Base-by-base conservation (phyloP, 2,113 vertebrate genomes). In the Pomatorhinus ruficollis region DNA sequence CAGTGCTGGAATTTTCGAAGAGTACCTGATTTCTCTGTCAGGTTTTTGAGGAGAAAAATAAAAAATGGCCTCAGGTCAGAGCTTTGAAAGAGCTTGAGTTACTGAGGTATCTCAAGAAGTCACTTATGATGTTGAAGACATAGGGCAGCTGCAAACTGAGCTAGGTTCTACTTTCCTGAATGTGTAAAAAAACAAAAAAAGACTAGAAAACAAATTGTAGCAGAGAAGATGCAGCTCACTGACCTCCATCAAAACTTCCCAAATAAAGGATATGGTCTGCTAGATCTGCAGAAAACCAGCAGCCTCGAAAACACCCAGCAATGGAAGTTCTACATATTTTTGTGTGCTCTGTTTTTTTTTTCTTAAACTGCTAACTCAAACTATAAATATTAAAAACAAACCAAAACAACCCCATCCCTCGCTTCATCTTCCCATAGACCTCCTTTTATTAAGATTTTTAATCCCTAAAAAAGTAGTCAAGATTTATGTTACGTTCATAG, bases 41-140 rank as follows among this genome's bases (percentile, higher is more conserved):
- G 52, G 52, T 40, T 91, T 93, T 64, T 81, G 44, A 77, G 19
- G 10, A 74, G 33, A 45, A 87, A 93, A 90, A 69, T 60, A 39
- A 95, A 76, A 87, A 64, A 35, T 15, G 19, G 40, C 40, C 59
- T 87, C 25, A 35, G 74, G 54, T 81, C 63, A 72, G 33, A 83
- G 40, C 64, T 93, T 91, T 69, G 89, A 89, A 69, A 87, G 63
- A 89, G 20, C 50, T 90, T 72, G 89, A 90, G 35, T 69, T 87
- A 68, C 47, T 72, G 53, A 50, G 57, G 11, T 72, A 72, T 42
- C 30, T 60, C 11, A 2, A 56, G 49, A 35, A 95, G 50, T 49
- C 35, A 65, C 57, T 74, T 92, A n/a, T 92, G 85, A 70, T 84
- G 50, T 65, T 81, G 78, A 74, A 90, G 60, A 78, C 11, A 20